phyloP scores from a whole-genome alignment of 2,888 invertebrate genomes.

The Calameuta filiformis region DNA sequence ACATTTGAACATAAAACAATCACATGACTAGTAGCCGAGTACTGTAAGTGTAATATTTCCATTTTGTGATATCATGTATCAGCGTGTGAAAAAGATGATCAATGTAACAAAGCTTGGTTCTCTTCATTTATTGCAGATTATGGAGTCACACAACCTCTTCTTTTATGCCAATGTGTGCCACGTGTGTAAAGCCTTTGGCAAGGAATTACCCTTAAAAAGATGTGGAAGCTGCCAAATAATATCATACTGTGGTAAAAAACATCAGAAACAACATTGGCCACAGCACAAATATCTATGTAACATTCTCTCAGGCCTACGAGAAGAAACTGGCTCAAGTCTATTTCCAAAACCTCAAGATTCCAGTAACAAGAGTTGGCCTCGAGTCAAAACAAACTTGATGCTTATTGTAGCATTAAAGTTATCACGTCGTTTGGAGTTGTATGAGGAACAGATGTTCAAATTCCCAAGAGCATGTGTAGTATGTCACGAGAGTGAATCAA shows the following conservation, averaged over 20 bases:
- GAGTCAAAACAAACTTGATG: slow-evolving; percentile 46
- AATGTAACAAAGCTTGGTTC: neutral
- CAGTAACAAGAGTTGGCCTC: slow-evolving; percentile 34
- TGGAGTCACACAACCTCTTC: slow-evolving; percentile 41
- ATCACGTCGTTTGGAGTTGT: slow-evolving; percentile 34
- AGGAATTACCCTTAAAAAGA: slow-evolving; percentile 46
- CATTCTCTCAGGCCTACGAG: slow-evolving; percentile 35
- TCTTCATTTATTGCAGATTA: no score
- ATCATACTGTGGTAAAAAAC: slow-evolving; percentile 54
- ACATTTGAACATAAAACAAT: no score
- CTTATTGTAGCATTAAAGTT: slow-evolving; percentile 36
- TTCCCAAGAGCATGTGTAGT: slow-evolving; percentile 51
- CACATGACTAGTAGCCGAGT: no score
- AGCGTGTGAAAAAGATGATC: neutral
- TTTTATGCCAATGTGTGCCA: slow-evolving; percentile 61
- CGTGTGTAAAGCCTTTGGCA: slow-evolving; percentile 52
- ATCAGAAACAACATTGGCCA: slow-evolving; percentile 58
- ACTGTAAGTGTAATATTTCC: no score
- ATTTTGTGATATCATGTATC: no score
- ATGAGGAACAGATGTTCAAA: slow-evolving; percentile 51
- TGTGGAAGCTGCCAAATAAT: slow-evolving; percentile 58
- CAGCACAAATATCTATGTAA: slow-evolving; percentile 55
- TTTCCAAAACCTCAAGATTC: slow-evolving; percentile 25
- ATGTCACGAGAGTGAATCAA: slow-evolving; percentile 43
- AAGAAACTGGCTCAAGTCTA: slow-evolving; percentile 27